Conservation (phyloP, 2,797 vertebrate species). For the Smutsia temminckii region DNA sequence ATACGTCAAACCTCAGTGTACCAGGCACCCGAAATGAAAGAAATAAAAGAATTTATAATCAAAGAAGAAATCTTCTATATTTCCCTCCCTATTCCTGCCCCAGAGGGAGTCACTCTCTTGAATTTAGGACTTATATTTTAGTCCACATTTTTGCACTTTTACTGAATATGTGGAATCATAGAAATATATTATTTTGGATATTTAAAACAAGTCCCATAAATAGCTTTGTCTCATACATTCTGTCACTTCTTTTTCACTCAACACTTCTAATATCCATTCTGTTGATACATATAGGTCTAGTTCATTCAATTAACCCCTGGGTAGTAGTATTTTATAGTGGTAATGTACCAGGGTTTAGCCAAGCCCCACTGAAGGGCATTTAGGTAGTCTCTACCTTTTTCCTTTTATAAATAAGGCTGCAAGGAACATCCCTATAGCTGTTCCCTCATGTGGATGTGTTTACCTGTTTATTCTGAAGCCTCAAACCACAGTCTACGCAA, state of each 20-base stretch:
- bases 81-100: background rate
- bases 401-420: background rate
- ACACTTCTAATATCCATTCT: background rate
- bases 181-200: background rate
- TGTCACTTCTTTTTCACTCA: background rate
- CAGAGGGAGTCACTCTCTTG: background rate
- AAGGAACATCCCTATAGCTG: background rate
- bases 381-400: background rate
- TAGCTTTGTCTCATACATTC: background rate
- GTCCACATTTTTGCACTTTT: background rate
- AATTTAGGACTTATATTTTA: background rate
- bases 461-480: background rate
- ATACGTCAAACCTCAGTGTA: background rate
- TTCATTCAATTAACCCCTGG: background rate
- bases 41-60: background rate
- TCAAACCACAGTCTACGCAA: background rate
- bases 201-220: background rate
- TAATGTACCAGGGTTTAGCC: background rate
- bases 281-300: background rate
- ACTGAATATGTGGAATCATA: background rate
- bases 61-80: background rate
- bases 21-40: background rate
- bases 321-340: background rate
- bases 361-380: background rate
- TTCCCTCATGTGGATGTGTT: background rate